These are phyloP conservation scores for Alfaro cultratus DNA, from an alignment of 2,797 vertebrate species.

Conservation along the genomic window DNA sequence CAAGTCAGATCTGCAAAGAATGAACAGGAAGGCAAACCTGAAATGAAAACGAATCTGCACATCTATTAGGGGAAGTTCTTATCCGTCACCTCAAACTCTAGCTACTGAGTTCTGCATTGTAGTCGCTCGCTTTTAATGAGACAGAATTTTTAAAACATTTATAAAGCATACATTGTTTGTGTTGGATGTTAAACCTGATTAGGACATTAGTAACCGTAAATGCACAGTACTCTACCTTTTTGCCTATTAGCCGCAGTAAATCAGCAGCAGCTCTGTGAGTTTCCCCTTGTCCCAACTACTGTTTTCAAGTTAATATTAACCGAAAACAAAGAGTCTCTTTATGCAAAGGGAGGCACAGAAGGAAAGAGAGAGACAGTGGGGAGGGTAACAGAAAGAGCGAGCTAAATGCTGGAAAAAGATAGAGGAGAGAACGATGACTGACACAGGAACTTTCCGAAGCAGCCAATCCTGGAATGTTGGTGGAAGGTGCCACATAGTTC, in stretches of 20 bases:
- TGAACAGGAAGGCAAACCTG: conserved; percentile 33
- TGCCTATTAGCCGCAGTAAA: neutral
- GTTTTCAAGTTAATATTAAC: conserved; percentile 78
- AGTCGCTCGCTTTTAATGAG: neutral
- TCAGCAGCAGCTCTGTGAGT: neutral
- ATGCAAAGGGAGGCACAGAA: conserved; percentile 49
- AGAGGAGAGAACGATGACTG: conserved; percentile 44
- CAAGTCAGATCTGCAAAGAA: conserved; percentile 22
- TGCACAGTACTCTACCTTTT: neutral
- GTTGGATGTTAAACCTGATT: neutral
- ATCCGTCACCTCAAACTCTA: conserved; percentile 12
- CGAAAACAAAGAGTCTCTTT: conserved; percentile 80
- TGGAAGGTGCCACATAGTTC: conserved; percentile 90
- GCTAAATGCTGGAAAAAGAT: conserved; percentile 23
- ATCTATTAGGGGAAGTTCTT: conserved; percentile 34
- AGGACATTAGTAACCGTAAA: neutral
- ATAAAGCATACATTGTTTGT: neutral
- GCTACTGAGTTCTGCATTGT: neutral
- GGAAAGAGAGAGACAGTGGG: conserved; percentile 37
- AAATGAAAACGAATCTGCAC: conserved; percentile 33
- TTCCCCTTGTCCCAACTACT: conserved; percentile 57
- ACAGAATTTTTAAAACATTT: neutral
- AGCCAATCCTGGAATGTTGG: conserved; percentile 87
- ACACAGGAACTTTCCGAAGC: conserved; percentile 87
- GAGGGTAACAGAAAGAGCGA: conserved; percentile 22